phyloP scores from a whole-genome alignment of 2,797 vertebrate genomes.

The Cyprinodon diabolis region DNA sequence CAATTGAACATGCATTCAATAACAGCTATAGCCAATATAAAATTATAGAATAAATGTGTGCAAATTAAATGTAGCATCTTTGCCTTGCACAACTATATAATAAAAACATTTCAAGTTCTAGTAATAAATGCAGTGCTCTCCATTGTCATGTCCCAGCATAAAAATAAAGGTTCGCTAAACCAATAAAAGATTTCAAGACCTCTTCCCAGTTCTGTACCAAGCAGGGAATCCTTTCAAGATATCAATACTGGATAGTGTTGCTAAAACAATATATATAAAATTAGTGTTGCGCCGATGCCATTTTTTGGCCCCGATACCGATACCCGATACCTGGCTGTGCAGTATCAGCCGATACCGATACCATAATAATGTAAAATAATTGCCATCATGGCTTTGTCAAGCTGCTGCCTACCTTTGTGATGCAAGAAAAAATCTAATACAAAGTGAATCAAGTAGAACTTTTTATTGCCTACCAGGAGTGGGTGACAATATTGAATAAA shows the following conservation, averaged over 20 bases:
- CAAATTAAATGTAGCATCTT: background rate
- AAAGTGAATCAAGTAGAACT: too few relatives aligned
- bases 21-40: background rate
- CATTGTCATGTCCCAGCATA: conserved; percentile 4
- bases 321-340: too few relatives aligned
- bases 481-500: too few relatives aligned
- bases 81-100: background rate
- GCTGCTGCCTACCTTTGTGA: too few relatives aligned
- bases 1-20: background rate
- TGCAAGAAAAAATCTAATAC: too few relatives aligned
- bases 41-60: background rate
- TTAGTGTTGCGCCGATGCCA: too few relatives aligned
- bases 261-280: too few relatives aligned
- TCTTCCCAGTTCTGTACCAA: conserved; percentile 27
- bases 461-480: too few relatives aligned
- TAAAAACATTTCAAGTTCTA: background rate
- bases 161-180: background rate
- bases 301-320: too few relatives aligned
- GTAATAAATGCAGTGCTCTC: background rate
- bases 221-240: conserved; percentile 35
- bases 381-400: too few relatives aligned
- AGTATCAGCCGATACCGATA: too few relatives aligned
- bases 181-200: conserved; percentile 1
- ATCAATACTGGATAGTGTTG: conserved; percentile 24
- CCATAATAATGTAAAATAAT: too few relatives aligned